Percentiles rank a stretch among this genome's conserved stretches.
phyloP scores from a whole-genome alignment of 53 echinoderm and acorn worm species.

The Paracentrotus lividus region DNA sequence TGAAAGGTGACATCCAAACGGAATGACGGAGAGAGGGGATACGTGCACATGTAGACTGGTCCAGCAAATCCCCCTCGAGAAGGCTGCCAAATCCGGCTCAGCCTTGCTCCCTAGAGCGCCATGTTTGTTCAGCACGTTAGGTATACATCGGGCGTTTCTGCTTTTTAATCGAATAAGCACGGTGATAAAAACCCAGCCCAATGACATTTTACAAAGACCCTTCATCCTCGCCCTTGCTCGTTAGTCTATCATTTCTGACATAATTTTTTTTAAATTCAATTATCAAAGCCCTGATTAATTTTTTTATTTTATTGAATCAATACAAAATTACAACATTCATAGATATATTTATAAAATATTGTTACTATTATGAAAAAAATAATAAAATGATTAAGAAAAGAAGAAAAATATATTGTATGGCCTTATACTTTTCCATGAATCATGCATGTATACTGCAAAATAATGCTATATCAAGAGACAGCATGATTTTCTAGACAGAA shows the following conservation, averaged over 20 bases:
- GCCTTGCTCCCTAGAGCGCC: slow-evolving; percentile 38
- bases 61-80: background rate
- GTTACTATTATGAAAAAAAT: too few relatives aligned
- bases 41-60: background rate
- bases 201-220: slow-evolving; percentile 35
- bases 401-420: too few relatives aligned
- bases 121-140: slow-evolving; percentile 51
- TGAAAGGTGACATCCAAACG: slow-evolving; percentile 2
- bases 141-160: slow-evolving; percentile 50
- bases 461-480: too few relatives aligned
- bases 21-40: slow-evolving; percentile 5
- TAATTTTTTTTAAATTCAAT: too few relatives aligned
- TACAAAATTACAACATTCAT: too few relatives aligned
- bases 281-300: too few relatives aligned
- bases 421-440: too few relatives aligned
- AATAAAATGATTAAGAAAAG: too few relatives aligned
- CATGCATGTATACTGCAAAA: too few relatives aligned
- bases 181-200: slow-evolving; percentile 52
- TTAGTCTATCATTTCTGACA: slow-evolving; percentile 8
- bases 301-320: too few relatives aligned
- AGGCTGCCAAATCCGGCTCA: slow-evolving; percentile 37
- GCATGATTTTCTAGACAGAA: too few relatives aligned
- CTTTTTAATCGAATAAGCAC: slow-evolving; percentile 55
- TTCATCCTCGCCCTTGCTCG: background rate
- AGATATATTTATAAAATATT: too few relatives aligned